These are phyloP conservation scores for Troilus luridus DNA, from an alignment of 2,888 invertebrate species.

Conservation along the genomic window DNA sequence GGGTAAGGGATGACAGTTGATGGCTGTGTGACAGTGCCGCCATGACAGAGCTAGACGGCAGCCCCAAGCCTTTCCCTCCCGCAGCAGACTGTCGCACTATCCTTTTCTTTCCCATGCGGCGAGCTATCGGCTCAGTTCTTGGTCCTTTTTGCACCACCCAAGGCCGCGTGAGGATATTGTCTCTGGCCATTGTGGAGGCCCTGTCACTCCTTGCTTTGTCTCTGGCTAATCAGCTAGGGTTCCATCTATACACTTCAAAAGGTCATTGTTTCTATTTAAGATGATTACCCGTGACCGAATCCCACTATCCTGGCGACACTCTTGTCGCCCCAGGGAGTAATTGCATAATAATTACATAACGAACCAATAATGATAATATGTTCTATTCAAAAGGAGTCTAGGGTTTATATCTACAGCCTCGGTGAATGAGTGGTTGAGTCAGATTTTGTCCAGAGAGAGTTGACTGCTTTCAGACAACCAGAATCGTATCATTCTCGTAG, in stretches of 20 bases:
- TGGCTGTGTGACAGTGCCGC: not conserved
- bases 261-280: slow-evolving; percentile 16
- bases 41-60: not conserved
- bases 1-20: not conserved
- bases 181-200: not conserved
- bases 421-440: no score
- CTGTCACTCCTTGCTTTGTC: not conserved
- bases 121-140: not conserved
- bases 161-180: slow-evolving; percentile 3
- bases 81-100: not conserved
- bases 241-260: not conserved
- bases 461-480: no score
- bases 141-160: not conserved
- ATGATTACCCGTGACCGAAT: not conserved
- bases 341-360: not conserved
- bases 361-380: not conserved
- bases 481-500: no score
- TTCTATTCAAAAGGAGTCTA: no score
- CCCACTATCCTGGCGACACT: not conserved
- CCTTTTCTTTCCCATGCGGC: not conserved
- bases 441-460: no score
- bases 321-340: not conserved
- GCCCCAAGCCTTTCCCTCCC: not conserved
- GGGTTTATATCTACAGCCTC: no score
- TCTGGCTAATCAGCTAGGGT: not conserved